Conservation (phyloP, 2,113 vertebrate species). For the Polyodon spathula region DNA sequence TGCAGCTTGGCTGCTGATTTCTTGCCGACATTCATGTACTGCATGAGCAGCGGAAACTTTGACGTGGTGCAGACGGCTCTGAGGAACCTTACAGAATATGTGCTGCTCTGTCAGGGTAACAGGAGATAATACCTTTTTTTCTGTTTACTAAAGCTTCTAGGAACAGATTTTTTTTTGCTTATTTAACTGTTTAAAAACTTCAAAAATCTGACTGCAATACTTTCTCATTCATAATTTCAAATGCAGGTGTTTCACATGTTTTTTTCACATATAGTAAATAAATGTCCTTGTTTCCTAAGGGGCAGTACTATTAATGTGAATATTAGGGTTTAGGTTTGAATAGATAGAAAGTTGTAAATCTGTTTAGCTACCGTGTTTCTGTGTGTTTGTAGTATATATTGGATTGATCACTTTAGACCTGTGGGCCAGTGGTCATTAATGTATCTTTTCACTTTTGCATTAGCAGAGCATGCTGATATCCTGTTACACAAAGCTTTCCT, state of each 20-base stretch:
- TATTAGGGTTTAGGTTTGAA: no score
- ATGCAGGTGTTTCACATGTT: no score
- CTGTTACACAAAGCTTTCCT: slow-evolving; percentile 89
- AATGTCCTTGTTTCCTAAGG: no score
- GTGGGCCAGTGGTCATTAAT: not conserved
- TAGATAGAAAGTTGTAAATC: no score
- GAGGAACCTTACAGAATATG: slow-evolving; percentile 87
- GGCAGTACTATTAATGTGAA: no score
- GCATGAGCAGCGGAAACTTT: slow-evolving; percentile 84
- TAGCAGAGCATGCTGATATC: slow-evolving; percentile 80
- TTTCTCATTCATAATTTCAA: not conserved
- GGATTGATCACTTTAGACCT: no score
- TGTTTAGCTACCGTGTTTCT: no score
- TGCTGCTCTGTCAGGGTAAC: slow-evolving; percentile 89
- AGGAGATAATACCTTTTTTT: not conserved
- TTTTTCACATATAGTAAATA: no score
- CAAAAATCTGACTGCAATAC: no score
- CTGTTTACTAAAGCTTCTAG: not conserved
- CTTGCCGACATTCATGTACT: slow-evolving; percentile 94
- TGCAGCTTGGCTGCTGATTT: slow-evolving; percentile 81
- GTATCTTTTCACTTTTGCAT: slow-evolving; percentile 5
- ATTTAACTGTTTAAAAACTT: not conserved
- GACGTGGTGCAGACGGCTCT: slow-evolving; percentile 91
- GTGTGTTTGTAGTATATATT: no score
- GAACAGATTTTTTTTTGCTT: not conserved